These are phyloP conservation scores for Hydropsyche betteni DNA, from an alignment of 2,888 invertebrate genomes.

Conservation along the genomic window DNA sequence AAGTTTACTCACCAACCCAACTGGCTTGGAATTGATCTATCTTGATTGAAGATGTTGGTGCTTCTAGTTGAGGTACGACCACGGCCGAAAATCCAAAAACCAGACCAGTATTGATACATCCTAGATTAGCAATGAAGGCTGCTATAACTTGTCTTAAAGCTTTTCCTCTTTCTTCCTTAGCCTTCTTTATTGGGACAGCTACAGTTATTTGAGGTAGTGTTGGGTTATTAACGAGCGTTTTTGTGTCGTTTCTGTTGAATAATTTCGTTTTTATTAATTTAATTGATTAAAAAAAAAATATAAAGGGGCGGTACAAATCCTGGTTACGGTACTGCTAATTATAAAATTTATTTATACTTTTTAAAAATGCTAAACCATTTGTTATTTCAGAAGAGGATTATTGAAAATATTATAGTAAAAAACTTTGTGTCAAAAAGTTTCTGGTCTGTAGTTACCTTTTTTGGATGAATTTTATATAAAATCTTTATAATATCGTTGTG, in stretches of 20 bases:
- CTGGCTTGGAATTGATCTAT: constrained; percentile 69
- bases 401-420: too few relatives aligned
- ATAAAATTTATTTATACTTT: too few relatives aligned
- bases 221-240: constrained; percentile 41
- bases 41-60: constrained; percentile 62
- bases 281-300: too few relatives aligned
- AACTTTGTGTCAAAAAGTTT: too few relatives aligned
- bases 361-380: too few relatives aligned
- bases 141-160: constrained; percentile 68
- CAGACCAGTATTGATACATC: constrained; percentile 76
- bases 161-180: constrained; percentile 61
- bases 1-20: constrained; percentile 70
- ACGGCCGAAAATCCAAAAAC: constrained; percentile 76
- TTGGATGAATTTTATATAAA: too few relatives aligned
- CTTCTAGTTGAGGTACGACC: constrained; percentile 69
- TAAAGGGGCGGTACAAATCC: too few relatives aligned
- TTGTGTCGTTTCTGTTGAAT: constrained; percentile 45
- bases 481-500: too few relatives aligned
- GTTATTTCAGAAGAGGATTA: too few relatives aligned
- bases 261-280: neutral
- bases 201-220: constrained; percentile 38
- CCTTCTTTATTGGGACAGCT: constrained; percentile 48
- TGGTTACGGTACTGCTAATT: too few relatives aligned
- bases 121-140: constrained; percentile 72
- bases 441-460: too few relatives aligned